Base-by-base conservation (phyloP, 2,113 vertebrate species). In the Ceyx melanurus region DNA sequence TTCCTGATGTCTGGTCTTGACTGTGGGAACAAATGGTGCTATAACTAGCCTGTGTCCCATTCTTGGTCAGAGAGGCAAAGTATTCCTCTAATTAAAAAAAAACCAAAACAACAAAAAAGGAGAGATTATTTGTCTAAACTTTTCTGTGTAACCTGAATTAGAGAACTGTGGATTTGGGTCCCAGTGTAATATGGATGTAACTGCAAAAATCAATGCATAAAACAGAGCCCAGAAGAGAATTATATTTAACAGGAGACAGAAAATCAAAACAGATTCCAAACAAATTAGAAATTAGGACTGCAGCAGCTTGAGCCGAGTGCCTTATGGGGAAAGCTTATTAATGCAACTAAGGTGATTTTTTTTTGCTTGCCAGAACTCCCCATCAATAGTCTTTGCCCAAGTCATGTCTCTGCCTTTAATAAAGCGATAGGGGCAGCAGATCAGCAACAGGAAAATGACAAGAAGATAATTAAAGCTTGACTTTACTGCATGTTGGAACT, bases 251-350 rank as follows among this genome's bases (percentile, higher is more conserved):
- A 70, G 35, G 54, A 92, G 94, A 91, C 89, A 95, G 92, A 94
- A 96, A 93, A 96, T 94, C 92, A 93, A 96, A 95, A 8, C 62
- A 62, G 74, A 85, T 88, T 93, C 79, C 75, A 92, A 60, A 92
- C 68, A 94, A 89, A 89, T 95, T 80, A 72, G 82, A 96, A 96
- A 88, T 79, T 80, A 92, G 83, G 73, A 48, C 79, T 71, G 50
- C 66, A 92, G 76, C 76, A 90, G 82, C 66, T 88, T 83, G 66
- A 91, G 72, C 46, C 3, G 13, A 72, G 20, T 54, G 33, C 84
- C 61, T 90, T 74, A 23, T 46, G 82, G 73, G 70, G 50, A 94
- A 94, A 75, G 64, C 56, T 94, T 94, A 82, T 94, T 83, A 64
- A 88, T 62, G 42, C 88, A 75, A 81, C 45, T 45, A 64, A 81